These are phyloP conservation scores for Chanos chanos DNA, from an alignment of 2,797 vertebrate genomes.

Conservation along the genomic window DNA sequence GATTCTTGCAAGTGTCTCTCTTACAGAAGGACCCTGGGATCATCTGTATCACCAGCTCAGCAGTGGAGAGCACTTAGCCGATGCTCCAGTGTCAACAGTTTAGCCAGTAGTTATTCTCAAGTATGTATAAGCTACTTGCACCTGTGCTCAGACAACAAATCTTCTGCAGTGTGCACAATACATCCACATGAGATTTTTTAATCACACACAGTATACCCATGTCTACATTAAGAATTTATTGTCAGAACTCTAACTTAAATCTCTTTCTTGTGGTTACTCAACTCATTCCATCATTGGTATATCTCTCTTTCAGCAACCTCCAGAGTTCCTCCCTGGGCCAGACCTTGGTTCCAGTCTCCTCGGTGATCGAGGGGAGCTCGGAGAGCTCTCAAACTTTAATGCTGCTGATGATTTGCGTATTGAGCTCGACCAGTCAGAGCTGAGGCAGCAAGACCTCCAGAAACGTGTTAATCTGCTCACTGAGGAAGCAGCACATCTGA, in stretches of 20 bases:
- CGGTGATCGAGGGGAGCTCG: constrained; percentile 66
- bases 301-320: constrained; percentile 62
- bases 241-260: not conserved
- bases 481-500: constrained; percentile 64
- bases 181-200: no score
- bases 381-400: constrained; percentile 70
- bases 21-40: constrained; percentile 80
- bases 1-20: no score
- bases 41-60: constrained; percentile 66
- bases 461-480: constrained; percentile 52
- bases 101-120: constrained; percentile 86
- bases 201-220: no score
- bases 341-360: constrained; percentile 75
- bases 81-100: constrained; percentile 92
- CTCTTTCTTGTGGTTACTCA: no score
- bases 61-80: constrained; percentile 89
- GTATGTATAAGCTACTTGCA: no score
- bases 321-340: constrained; percentile 74
- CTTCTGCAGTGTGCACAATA: no score
- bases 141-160: no score
- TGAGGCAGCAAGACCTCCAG: constrained; percentile 80
- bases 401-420: constrained; percentile 82
- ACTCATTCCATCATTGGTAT: no score
- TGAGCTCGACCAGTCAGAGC: constrained; percentile 86
- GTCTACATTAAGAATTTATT: not conserved